Percentiles rank a stretch among this genome's conserved stretches.
Evolutionary conservation across 2,888 invertebrate species (phyloP).

Genomic region (Oxytorus armatus): DNA sequence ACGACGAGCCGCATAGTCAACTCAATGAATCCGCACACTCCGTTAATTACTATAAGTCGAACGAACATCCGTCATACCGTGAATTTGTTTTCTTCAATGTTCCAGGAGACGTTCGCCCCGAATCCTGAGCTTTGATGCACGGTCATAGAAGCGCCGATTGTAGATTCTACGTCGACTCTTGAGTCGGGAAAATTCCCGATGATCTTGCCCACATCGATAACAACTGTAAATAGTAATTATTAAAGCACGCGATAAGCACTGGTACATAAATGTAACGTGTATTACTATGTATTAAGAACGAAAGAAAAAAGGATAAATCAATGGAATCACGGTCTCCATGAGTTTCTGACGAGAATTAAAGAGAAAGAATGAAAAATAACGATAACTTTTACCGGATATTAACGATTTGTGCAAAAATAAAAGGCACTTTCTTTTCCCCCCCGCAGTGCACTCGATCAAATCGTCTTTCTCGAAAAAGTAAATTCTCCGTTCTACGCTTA

Average conservation of each 20-base stretch:
- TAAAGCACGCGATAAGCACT: slow-evolving; percentile 68
- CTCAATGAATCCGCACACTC: too few species aligned
- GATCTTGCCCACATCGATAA: slow-evolving; percentile 43
- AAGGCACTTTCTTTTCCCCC: too few species aligned
- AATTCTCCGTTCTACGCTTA: slow-evolving; percentile 69
- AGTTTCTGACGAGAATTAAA: neutral
- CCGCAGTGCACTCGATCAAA: too few species aligned
- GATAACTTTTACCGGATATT: neutral
- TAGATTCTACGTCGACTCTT: slow-evolving; percentile 21
- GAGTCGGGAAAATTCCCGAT: slow-evolving; percentile 65
- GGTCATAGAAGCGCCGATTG: slow-evolving; percentile 43
- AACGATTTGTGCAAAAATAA: neutral
- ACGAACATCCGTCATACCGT: slow-evolving; percentile 42
- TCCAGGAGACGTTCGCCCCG: slow-evolving; percentile 74
- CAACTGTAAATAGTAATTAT: slow-evolving; percentile 74
- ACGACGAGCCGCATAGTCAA: neutral
- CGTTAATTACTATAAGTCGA: neutral
- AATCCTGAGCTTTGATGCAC: slow-evolving; percentile 47
- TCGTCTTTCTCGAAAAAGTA: neutral
- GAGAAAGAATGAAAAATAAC: neutral
- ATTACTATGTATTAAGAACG: slow-evolving; percentile 77
- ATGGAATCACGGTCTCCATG: slow-evolving; percentile 62
- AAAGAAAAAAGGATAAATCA: slow-evolving; percentile 61
- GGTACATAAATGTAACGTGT: slow-evolving; percentile 74
- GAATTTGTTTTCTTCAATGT: slow-evolving; percentile 65